phyloP scores from a whole-genome alignment of 2,113 vertebrate genomes.

The Ahaetulla prasina region DNA sequence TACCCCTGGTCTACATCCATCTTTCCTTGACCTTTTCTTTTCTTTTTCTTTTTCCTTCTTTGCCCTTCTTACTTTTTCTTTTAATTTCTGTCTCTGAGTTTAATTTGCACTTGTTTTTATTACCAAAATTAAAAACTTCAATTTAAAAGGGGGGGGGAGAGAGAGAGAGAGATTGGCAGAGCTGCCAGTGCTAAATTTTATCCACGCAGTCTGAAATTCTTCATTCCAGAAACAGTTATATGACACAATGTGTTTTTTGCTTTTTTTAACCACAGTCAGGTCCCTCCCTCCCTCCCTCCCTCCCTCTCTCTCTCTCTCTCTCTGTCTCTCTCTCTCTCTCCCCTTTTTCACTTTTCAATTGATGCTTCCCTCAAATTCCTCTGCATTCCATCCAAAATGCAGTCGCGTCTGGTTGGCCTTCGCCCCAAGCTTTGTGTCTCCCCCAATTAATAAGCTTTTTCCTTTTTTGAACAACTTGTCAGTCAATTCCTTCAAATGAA shows the following conservation, averaged over 20 bases:
- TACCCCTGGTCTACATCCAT: neutral
- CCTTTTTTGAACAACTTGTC: slow-evolving; percentile 15
- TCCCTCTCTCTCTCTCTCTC: neutral
- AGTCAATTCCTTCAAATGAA: slow-evolving; percentile 16
- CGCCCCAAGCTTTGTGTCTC: neutral
- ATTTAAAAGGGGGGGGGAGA: neutral
- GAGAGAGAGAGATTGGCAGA: neutral
- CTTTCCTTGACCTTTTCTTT: neutral
- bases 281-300: neutral
- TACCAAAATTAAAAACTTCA: neutral
- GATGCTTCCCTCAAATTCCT: neutral
- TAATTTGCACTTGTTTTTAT: neutral
- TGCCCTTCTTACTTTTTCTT: neutral
- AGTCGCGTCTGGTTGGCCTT: neutral
- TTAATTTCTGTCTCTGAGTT: neutral
- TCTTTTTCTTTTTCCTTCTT: neutral
- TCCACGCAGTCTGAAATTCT: neutral
- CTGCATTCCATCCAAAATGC: neutral
- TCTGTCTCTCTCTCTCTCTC: neutral
- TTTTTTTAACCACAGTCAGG: neutral
- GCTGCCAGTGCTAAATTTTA: neutral
- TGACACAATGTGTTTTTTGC: neutral
- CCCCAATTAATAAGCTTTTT: slow-evolving; percentile 15
- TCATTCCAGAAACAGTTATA: neutral
- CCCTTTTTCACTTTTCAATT: too few species aligned